Conservation (phyloP, 1,140 invertebrate species). For the Heliconius congener region DNA sequence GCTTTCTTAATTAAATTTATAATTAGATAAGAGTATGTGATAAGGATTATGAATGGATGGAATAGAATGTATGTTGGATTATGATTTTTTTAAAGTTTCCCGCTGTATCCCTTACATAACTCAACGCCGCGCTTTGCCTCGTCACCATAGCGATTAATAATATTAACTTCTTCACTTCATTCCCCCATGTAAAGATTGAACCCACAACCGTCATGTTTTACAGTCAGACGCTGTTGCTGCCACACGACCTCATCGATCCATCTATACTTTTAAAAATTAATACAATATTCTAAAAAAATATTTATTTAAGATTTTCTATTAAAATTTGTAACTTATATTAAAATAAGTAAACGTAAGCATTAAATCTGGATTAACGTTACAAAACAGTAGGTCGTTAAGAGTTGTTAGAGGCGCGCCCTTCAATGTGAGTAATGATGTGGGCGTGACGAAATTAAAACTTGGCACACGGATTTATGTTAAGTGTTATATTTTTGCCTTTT, state of each 20-base stretch:
- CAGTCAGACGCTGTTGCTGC: too few relatives aligned
- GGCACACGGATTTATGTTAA: background rate
- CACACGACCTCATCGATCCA: too few relatives aligned
- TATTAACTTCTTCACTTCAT: too few relatives aligned
- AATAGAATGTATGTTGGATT: background rate
- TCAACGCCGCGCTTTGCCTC: too few relatives aligned
- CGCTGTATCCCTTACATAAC: too few relatives aligned
- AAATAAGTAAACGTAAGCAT: background rate
- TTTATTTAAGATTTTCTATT: background rate
- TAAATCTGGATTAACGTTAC: conserved; percentile 11
- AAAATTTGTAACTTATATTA: background rate
- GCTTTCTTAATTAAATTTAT: conserved; percentile 30
- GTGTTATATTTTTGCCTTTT: background rate
- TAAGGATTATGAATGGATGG: background rate
- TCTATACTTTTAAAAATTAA: background rate
- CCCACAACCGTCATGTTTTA: too few relatives aligned
- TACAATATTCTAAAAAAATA: background rate
- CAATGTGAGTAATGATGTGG: conserved; percentile 12
- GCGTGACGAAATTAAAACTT: conserved; percentile 10
- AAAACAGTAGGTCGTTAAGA: conserved; percentile 6
- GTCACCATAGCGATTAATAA: too few relatives aligned
- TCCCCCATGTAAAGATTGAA: too few relatives aligned
- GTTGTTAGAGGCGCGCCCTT: conserved; percentile 9
- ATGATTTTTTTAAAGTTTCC: too few relatives aligned
- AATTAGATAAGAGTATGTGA: conserved; percentile 1